Evolutionary conservation across 2,113 vertebrate genomes (phyloP), one percentile per base, ranked within the genome.

Genomic region (Nycticebus coucang): DNA sequence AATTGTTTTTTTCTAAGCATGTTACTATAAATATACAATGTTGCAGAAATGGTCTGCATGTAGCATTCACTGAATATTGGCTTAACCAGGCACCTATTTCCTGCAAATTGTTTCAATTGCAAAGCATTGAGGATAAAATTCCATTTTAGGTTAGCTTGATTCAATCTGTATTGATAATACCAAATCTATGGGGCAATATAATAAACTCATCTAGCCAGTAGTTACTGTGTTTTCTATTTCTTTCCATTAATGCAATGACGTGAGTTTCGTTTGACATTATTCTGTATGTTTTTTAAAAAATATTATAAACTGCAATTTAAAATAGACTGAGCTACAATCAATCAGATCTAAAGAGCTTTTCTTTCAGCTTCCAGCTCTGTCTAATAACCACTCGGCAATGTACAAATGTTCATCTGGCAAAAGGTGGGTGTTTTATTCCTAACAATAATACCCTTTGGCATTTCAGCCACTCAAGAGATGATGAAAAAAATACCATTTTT

Each of bases 61-160:
- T 59, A 96, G 75, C 62, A 30, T 95, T 93, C 77, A 57, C 9
- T 87, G 35, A 33, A 95, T 97, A 95, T 90, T 78, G 78, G 30
- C 69, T 95, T 95, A 96, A 87, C 41, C 95, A 85, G 62, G 17
- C 64, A 95, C 45, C 69, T 35, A 94, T 95, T 97, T 96, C 92
- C 94, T 95, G 17, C 7, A 95, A 92, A 88, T 96, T 96, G 91
- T 96, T 96, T 93, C 88, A 92, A 53, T 97, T 78, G 75, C 69
- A 94, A 80, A 90, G 18, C 60, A 87, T 96, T 97, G 96, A 95
- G 87, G 97, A 72, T 95, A 83, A 95, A 95, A 97, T 84, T 93
- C n/a, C 68, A 83, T 78, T 95, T 87, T 86, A 11, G 45, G 30
- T 83, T 93, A 75, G 50, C 69, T 87, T 84, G 57, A 96, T 83